Base-by-base conservation (phyloP, 2,797 vertebrate genomes). In the Danio kyathit region DNA sequence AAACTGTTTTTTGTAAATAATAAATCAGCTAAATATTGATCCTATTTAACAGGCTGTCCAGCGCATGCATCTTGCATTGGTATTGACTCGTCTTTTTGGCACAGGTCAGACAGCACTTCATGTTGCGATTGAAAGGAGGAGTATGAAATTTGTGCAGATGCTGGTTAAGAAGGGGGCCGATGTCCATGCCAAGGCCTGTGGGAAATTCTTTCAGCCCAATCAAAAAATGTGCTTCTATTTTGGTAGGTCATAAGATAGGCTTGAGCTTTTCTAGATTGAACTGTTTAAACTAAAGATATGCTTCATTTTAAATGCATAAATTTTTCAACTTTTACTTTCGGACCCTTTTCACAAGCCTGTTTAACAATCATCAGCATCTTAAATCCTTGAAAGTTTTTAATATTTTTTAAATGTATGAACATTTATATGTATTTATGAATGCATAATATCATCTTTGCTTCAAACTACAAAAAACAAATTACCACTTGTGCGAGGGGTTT, bases 61-160 rank as follows among this genome's bases (percentile, higher is more conserved):
- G 13, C 5, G 5, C 21, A 51, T 56, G 0, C 3, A 44, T 52
- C 16, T 61, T 49, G 14, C 13, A 29, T 43, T 63, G 46, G 46
- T 46, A 44, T 21, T 0, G 12, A 51, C 12, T n/a, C 17, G 44
- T 76, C 46, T 65, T 48, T 41, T 57, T 48, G 66, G 7, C 72
- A 7, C 79, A 99, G 97, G 97, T 49, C 97, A 99, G 91, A 96
- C 98, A 0, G 96, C 97, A 0, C 95, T 99, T 61, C 97, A 99
- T 75, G 95, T 99, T 0, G 97, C 98, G 83, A 97, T 98, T 0
- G 98, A 99, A 92, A 96, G 97, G 86, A 95, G 98, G 76, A 98
- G 96, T 84, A 81, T 94, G 76, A 86, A 84, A 17, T 93, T 95
- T 69, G 96, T 97, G 83, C 84, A 94, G 63, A 93, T 99, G 17